Conservation (phyloP, 2,888 invertebrate genomes). For the Bibio marci region DNA sequence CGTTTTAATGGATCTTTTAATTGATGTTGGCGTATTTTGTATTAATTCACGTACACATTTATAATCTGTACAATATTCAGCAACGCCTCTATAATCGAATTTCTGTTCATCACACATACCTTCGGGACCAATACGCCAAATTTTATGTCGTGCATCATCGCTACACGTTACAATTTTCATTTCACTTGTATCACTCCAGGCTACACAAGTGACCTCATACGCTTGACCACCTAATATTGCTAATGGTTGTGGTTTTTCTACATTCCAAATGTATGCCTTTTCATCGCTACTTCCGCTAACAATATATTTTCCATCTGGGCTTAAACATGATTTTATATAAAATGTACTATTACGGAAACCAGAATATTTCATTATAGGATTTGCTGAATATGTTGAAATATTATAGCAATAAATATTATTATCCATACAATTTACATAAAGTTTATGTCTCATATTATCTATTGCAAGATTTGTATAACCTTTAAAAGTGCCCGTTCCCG, state of each 20-base stretch:
- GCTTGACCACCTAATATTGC: slow-evolving; percentile 56
- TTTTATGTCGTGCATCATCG: slow-evolving; percentile 61
- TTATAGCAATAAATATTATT: slow-evolving; percentile 75
- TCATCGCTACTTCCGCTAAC: slow-evolving; percentile 81
- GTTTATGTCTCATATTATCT: slow-evolving; percentile 44
- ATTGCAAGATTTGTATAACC: slow-evolving; percentile 65
- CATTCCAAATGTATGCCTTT: slow-evolving; percentile 73
- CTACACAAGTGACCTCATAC: slow-evolving; percentile 76
- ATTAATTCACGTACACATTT: slow-evolving; percentile 12
- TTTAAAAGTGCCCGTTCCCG: slow-evolving; percentile 46
- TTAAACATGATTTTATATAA: slow-evolving; percentile 69
- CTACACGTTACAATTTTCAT: slow-evolving; percentile 60
- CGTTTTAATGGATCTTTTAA: slow-evolving; percentile 30
- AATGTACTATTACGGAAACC: slow-evolving; percentile 69
- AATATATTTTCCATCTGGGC: slow-evolving; percentile 63
- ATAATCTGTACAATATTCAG: slow-evolving; percentile 28
- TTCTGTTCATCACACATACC: slow-evolving; percentile 22
- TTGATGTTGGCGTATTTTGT: slow-evolving; percentile 34
- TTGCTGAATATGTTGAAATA: slow-evolving; percentile 44
- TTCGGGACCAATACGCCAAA: slow-evolving; percentile 52
- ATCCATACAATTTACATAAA: slow-evolving; percentile 81
- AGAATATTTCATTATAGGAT: slow-evolving; percentile 44
- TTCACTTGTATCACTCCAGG: slow-evolving; percentile 49
- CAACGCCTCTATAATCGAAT: slow-evolving; percentile 30
- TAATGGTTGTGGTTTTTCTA: slow-evolving; percentile 43